Base-by-base conservation (phyloP, 2,888 invertebrate genomes). In the Tenthredo mesomela region DNA sequence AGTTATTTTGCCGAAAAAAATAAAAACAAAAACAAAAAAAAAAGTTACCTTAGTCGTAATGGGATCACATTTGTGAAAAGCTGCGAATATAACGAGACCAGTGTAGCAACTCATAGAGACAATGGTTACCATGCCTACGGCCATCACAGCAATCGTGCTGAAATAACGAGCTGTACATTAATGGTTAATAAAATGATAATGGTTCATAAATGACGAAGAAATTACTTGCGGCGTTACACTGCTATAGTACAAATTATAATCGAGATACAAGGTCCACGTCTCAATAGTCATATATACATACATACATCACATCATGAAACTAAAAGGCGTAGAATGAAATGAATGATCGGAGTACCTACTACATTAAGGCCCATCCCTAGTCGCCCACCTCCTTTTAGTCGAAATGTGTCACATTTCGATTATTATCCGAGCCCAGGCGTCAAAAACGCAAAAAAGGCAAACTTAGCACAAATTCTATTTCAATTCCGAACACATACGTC, bases 21-120 rank as follows among this genome's bases (percentile, higher is more conserved):
- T n/a, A n/a, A n/a, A n/a, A n/a, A n/a, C n/a, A n/a, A n/a, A n/a
- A n/a, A n/a, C n/a, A n/a, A n/a, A n/a, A n/a, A 10, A 9, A 10
- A 9, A 43, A 84, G 85, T 89, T 85, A 96, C 95, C 77, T 96
- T 96, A 18, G 96, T 96, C 6, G 95, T 94, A n/a, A 98, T 94
- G 0, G 98, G 98, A 93, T 98, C 98, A 91, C 98, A 98, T 67
- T 96, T 95, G 78, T 96, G 94, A 90, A 98, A 98, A 1, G 96
- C 96, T 0, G 98, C 98, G 92, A 96, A 98, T 87, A 98, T 97
- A 0, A 98, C 95, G 7, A 98, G 94, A 0, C 98, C 98, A 82
- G 97, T 97, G 90, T 97, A 97, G 89, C 97, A 97, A 91, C 97
- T 97, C 90, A 98, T 94, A 0, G 96, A 95, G 0, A 98, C 95